Conservation (phyloP, 2,888 invertebrate species). For the Metopia argyrocephala region DNA sequence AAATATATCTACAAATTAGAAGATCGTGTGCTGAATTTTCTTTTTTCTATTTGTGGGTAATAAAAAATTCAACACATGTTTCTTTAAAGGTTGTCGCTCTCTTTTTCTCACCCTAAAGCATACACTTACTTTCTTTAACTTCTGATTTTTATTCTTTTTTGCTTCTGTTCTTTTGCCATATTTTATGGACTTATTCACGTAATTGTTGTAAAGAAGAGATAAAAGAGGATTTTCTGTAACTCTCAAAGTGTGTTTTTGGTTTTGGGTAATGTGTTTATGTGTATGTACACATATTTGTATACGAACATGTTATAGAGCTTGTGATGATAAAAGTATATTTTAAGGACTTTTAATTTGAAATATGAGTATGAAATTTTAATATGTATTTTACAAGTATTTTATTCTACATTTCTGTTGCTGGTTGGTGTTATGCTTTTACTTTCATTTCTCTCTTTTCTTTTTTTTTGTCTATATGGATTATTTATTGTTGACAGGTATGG, state of each 20-base stretch:
- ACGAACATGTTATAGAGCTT: neutral
- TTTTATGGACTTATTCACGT: conserved; percentile 15
- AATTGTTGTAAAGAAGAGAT: conserved; percentile 10
- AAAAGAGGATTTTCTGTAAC: conserved; percentile 3
- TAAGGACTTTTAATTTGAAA: neutral
- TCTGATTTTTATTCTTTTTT: neutral
- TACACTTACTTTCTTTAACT: neutral
- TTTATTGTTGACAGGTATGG: conserved; percentile 15
- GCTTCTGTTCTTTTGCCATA: neutral
- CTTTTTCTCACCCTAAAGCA: neutral
- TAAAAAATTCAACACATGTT: conserved; percentile 14
- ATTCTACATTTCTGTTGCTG: neutral
- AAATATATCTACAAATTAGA: neutral
- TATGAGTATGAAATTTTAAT: no score
- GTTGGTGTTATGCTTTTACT: neutral
- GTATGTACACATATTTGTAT: neutral
- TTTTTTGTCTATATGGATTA: conserved; percentile 1
- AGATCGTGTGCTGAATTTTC: neutral
- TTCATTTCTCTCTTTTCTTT: neutral
- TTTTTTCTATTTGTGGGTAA: conserved; percentile 1
- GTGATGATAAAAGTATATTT: neutral
- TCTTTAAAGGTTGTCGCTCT: neutral
- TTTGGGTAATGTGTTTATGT: neutral
- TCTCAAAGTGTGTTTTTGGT: neutral
- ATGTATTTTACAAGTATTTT: no score